Conservation (phyloP, 2,888 invertebrate species). For the Orgyia antiqua region DNA sequence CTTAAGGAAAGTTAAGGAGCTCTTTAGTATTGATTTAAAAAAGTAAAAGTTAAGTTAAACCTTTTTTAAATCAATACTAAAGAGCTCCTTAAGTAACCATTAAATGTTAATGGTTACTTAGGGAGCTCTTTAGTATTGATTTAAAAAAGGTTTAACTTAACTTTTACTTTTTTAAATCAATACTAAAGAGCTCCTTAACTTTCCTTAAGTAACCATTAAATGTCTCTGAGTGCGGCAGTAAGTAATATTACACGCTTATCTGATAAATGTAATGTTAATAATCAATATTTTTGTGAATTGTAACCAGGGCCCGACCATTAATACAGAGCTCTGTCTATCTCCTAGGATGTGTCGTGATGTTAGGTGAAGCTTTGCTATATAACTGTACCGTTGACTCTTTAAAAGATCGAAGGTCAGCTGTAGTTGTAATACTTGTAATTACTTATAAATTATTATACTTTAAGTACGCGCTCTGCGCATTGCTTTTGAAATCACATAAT, state of each 20-base stretch:
- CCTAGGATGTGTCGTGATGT: slow-evolving; percentile 10
- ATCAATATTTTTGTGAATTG: slow-evolving; percentile 24
- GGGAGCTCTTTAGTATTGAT: too few species aligned
- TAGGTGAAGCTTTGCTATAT: slow-evolving; percentile 6
- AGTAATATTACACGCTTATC: slow-evolving; percentile 24
- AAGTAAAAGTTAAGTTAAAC: too few species aligned
- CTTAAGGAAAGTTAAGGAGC: too few species aligned
- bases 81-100: too few species aligned
- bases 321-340: slow-evolving; percentile 20
- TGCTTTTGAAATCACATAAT: slow-evolving; percentile 70
- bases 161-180: too few species aligned
- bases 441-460: slow-evolving; percentile 70
- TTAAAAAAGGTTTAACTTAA: too few species aligned
- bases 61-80: too few species aligned
- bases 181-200: too few species aligned
- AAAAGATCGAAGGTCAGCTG: slow-evolving; percentile 21
- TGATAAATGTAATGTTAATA: slow-evolving; percentile 20
- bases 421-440: slow-evolving; percentile 29
- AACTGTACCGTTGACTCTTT: slow-evolving; percentile 6
- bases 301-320: slow-evolving; percentile 40
- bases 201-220: too few species aligned
- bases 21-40: too few species aligned
- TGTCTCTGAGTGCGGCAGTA: too few species aligned
- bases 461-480: slow-evolving; percentile 68
- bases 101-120: too few species aligned